A percentile compares a stretch with the other conserved stretches of the same genome.
These are phyloP conservation scores for Coreoperca whiteheadi DNA, from an alignment of 2,113 vertebrate genomes.

Conservation along the genomic window DNA sequence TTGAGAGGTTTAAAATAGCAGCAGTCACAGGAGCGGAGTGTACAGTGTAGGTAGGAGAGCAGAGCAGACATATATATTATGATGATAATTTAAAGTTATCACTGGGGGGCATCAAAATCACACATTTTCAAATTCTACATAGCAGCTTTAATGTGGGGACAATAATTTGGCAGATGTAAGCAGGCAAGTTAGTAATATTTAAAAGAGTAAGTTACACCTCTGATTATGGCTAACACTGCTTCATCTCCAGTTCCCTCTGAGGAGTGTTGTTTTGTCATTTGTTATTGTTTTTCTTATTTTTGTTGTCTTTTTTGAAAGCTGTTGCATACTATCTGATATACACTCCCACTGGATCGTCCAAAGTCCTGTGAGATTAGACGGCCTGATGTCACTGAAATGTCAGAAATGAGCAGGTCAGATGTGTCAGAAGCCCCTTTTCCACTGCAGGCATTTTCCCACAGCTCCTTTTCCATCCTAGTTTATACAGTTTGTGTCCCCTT, in stretches of 20 bases:
- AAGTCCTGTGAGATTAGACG: conserved; percentile 23
- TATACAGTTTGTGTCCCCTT: neutral
- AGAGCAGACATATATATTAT: neutral
- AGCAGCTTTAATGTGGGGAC: neutral
- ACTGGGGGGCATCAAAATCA: no score
- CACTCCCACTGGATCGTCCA: neutral
- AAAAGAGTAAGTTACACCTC: no score
- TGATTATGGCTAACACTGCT: neutral
- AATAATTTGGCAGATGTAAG: neutral
- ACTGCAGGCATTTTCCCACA: conserved; percentile 28
- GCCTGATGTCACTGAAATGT: neutral
- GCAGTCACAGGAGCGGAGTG: neutral
- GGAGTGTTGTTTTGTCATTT: neutral
- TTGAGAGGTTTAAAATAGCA: neutral
- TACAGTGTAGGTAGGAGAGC: no score
- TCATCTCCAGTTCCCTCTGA: neutral
- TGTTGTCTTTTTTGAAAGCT: neutral
- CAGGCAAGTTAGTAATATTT: no score
- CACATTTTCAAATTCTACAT: no score
- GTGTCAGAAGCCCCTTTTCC: neutral
- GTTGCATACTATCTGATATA: neutral
- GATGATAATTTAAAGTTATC: neutral
- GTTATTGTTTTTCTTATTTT: neutral
- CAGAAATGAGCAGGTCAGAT: conserved; percentile 6
- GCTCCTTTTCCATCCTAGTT: neutral